Conservation (phyloP, 2,113 vertebrate species). For the Indicator maculatus region DNA sequence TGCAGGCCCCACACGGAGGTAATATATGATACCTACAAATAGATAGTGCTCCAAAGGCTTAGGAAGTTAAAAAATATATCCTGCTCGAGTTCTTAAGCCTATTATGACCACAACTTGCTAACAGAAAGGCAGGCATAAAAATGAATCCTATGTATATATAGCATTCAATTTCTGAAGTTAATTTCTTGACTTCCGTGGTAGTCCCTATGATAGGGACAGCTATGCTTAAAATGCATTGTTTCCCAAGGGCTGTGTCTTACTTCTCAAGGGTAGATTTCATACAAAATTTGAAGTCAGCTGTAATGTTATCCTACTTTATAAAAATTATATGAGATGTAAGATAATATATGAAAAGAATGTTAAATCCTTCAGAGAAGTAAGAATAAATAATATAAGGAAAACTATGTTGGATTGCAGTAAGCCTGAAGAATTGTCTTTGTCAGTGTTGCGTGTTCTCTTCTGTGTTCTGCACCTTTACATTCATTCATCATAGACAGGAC, state of each 20-base stretch:
- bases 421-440: neutral
- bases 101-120: slow-evolving; percentile 32
- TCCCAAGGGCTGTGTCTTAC: neutral
- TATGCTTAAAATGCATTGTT: neutral
- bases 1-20: slow-evolving; percentile 63
- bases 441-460: neutral
- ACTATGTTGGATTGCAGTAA: neutral
- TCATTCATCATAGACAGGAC: neutral
- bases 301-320: neutral
- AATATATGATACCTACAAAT: slow-evolving; percentile 67
- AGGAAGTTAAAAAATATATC: slow-evolving; percentile 20
- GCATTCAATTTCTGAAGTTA: neutral
- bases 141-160: slow-evolving; percentile 1
- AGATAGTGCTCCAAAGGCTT: slow-evolving; percentile 54
- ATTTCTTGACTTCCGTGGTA: neutral
- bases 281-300: neutral
- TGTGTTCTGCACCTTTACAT: neutral
- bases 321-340: neutral
- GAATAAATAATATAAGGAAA: neutral
- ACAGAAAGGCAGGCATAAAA: neutral
- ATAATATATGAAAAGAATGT: neutral
- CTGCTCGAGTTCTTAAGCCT: slow-evolving; percentile 28
- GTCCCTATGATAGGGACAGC: neutral
- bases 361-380: neutral
- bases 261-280: neutral